Base-by-base conservation (phyloP, 2,797 vertebrate genomes). In the Cryptoprocta ferox region DNA sequence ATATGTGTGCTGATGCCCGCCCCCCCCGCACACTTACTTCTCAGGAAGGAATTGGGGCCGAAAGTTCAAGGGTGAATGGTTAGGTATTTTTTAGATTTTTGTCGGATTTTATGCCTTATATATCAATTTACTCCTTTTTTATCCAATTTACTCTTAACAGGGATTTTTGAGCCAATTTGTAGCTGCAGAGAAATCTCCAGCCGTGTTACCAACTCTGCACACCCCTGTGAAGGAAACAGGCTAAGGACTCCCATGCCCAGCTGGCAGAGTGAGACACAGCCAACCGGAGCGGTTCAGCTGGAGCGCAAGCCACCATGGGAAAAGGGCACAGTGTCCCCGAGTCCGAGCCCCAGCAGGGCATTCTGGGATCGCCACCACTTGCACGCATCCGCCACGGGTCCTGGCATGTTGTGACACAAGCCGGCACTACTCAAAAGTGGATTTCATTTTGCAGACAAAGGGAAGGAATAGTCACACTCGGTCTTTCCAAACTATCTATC, bases 401-500 rank as follows among this genome's bases (percentile, higher is more conserved):
- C 68, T 87, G 87, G 56, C 86, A 53, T 45, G 73, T 8, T 11
- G 3, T 59, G n/a, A 65, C 92, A 93, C 18, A 1, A 37, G 66
- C 48, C 97, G 68, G 91, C 28, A 56, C 65, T 92, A 65, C 79
- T 86, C 73, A 81, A 65, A 96, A 87, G 66, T 66, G 59, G 76
- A n/a, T 84, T 96, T 96, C 26, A 30, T 18, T 39, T 61, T 81
- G 56, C 66, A 59, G 76, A 91, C 79, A 15, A 80, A 35, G 91
- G 96, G 37, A 90, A 98, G 75, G 94, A 94, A 78, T 28, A 89
- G 42, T 61, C 82, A 86, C 0, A 19, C 50, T 35, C 30, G 30
- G 87, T 80, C 75, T 92, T 97, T 97, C 94, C 95, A 96, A 96
- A 89, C 96, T 71, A 84, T 48, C 65, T 68, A 9, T 91, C 96